phyloP scores from a whole-genome alignment of 1,140 invertebrate genomes.

The Apis cerana region DNA sequence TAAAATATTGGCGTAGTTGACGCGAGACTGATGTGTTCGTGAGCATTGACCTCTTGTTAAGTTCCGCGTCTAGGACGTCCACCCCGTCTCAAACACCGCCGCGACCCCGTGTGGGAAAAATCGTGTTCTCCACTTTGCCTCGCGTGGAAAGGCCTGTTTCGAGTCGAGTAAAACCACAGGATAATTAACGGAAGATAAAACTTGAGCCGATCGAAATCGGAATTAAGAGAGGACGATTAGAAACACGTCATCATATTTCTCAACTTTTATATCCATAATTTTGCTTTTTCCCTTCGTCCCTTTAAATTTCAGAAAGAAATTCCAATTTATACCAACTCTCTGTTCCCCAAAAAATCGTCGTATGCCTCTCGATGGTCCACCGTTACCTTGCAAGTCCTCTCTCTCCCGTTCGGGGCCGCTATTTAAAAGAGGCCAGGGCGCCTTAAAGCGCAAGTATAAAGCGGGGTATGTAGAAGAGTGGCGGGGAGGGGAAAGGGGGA shows the following conservation, averaged over 20 bases:
- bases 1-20: constrained; percentile 14
- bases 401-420: constrained; percentile 46
- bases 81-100: constrained; percentile 5
- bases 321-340: not conserved
- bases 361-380: too few relatives aligned
- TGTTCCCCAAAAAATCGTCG: not conserved
- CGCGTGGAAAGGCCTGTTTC: not conserved
- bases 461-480: constrained; percentile 54
- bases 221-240: too few relatives aligned
- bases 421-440: constrained; percentile 74
- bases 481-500: constrained; percentile 19
- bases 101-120: constrained; percentile 17
- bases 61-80: constrained; percentile 37
- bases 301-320: too few relatives aligned
- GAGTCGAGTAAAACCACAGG: too few relatives aligned
- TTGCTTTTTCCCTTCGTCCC: too few relatives aligned
- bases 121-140: not conserved
- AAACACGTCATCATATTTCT: too few relatives aligned
- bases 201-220: too few relatives aligned
- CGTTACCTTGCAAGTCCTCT: too few relatives aligned
- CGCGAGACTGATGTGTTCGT: constrained; percentile 18
- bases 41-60: constrained; percentile 33
- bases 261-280: too few relatives aligned
- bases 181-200: too few relatives aligned
- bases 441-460: constrained; percentile 75